Base-by-base conservation (phyloP, 2,113 vertebrate genomes). In the Murina feae region DNA sequence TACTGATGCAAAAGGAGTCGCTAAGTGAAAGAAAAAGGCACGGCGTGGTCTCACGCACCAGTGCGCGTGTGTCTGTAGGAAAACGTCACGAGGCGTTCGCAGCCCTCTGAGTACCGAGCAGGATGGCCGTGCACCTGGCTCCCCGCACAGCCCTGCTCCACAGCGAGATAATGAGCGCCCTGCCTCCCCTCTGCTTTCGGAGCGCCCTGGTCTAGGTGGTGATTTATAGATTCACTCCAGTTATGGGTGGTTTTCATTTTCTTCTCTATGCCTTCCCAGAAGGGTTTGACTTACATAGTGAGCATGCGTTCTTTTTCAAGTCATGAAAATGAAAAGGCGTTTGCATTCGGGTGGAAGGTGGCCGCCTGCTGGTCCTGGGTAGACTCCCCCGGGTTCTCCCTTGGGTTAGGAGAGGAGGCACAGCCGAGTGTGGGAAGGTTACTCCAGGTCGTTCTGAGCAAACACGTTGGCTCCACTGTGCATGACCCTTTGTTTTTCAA, bases 401-500 rank as follows among this genome's bases (percentile, higher is more conserved):
- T 25, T 4, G 58, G 53, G 23, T 69, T 72, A 21, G 17, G 23
- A 63, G 5, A 37, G 5, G 35, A 86, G 71, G 76, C 49, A 32
- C 12, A 74, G 35, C 65, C 0, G 1, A 28, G 28, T 14, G 0
- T 37, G 32, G 66, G 3, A 35, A 83, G 14, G 23, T 25, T 21
- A 17, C 32, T 79, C 9, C 53, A 71, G 75, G 12, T 23, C 51
- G 17, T 72, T 84, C 75, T 47, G 44, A 84, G 71, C 39, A 51
- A 79, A 84, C 42, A 20, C 30, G 3, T 3, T 25, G 58, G 21
- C 44, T 85, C 60, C 11, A 4, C 7, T 72, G 35, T 37, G 1
- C 8, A 11, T 35, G 58, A 68, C 6, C 66, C 49, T 81, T 76
- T 83, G 68, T 81, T 90, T 91, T 92, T 82, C 75, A 90, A 66